phyloP scores from a whole-genome alignment of 2,113 vertebrate species.

The Paedocypris sp. region DNA sequence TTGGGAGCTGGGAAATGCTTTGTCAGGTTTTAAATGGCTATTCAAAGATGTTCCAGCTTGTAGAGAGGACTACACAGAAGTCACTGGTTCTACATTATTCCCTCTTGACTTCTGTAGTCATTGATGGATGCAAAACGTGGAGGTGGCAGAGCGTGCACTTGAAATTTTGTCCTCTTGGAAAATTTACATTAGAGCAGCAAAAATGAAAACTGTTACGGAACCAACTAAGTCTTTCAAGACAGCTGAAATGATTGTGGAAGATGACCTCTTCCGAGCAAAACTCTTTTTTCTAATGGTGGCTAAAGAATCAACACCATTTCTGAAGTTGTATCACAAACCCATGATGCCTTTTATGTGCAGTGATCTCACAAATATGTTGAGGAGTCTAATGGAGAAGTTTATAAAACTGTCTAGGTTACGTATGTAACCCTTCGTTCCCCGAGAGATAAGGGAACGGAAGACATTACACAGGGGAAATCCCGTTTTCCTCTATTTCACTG shows the following conservation, averaged over 20 bases:
- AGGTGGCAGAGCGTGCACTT: background rate
- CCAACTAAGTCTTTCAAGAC: background rate
- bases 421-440: no score
- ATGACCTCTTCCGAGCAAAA: conserved; percentile 2
- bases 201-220: background rate
- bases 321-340: conserved; percentile 1
- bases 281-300: background rate
- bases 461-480: no score
- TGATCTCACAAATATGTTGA: conserved; percentile 11
- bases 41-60: background rate
- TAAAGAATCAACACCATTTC: background rate
- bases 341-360: background rate
- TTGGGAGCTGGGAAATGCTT: conserved; percentile 25
- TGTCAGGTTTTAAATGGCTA: conserved; percentile 7
- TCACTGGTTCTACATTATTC: background rate
- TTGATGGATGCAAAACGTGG: background rate
- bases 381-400: conserved; percentile 20
- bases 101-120: background rate
- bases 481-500: no score
- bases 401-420: no score
- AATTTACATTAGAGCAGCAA: background rate
- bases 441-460: no score
- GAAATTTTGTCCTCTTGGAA: background rate
- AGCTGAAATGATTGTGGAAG: background rate
- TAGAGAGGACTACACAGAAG: background rate